Base-by-base conservation (phyloP, 2,888 invertebrate species). In the Glyphotaelius pellucidus region DNA sequence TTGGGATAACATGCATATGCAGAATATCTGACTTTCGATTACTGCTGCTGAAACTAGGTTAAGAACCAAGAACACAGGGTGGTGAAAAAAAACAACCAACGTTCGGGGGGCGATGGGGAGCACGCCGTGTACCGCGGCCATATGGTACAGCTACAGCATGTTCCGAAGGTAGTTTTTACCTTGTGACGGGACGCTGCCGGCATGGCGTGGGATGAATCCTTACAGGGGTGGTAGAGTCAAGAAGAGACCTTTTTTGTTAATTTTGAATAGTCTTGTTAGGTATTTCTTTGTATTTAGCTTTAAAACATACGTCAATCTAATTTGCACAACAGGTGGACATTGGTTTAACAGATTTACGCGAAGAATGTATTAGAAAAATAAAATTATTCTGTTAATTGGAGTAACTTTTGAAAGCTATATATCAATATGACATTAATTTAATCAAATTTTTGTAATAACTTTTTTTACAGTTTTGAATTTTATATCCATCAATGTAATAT, bases 121-220 rank as follows among this genome's bases (percentile, higher is more conserved):
- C 90, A 42, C 81, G 81, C 90, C 47, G 47, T 42, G 25, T 31
- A 38, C 81, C 93, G 91, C 90, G 19, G 80, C 89, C 93, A 93
- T 92, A 93, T 93, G 93, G 91, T 90, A 89, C 87, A 52, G 31
- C 67, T 90, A 67, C 88, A 79, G 35, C 88, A 80, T 89, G 79
- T 89, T 87, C 47, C 80, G 11, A 92, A 91, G 90, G 87, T 90
- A 47, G 88, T 88, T 88, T 91, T 88, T 92, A 86, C 90, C 91
- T 84, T 25, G 38, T 80, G n/a, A 19, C 79, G 88, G 67, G 83
- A 87, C 92, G 93, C 92, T 91, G 92, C 67, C 93, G 85, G 91
- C 90, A 92, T 93, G 93, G 89, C 89, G 91, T 88, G 35, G 88
- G 91, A 92, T 91, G 90, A 35, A 80, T 47, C 91, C 38, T 67